These are phyloP conservation scores for Tapera naevia DNA, from an alignment of 2,797 vertebrate species.

Conservation along the genomic window DNA sequence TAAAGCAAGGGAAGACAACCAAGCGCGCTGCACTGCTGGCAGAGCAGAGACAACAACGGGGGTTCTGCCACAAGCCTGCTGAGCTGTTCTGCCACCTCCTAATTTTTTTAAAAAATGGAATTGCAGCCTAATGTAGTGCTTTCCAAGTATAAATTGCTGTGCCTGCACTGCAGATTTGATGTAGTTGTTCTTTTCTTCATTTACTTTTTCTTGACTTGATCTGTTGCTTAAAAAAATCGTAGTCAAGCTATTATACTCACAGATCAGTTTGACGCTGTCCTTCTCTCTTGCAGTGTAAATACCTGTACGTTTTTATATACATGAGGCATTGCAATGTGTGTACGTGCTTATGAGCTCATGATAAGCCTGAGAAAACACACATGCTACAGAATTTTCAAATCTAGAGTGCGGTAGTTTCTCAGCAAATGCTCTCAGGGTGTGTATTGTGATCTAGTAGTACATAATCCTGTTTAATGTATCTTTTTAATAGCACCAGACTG, in stretches of 20 bases:
- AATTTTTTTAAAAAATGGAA: neutral
- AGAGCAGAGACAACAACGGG: fast-evolving
- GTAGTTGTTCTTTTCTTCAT: neutral
- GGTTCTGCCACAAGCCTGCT: neutral
- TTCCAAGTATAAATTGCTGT: neutral
- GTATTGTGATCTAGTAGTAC: neutral
- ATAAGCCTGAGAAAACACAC: neutral
- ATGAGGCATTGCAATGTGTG: neutral
- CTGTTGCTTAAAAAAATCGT: neutral
- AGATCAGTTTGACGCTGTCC: neutral
- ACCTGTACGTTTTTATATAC: neutral
- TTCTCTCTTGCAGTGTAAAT: neutral
- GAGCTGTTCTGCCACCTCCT: neutral
- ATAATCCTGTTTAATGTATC: neutral
- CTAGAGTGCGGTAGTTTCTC: neutral
- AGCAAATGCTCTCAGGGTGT: neutral
- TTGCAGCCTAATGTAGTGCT: neutral
- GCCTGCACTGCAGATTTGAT: neutral
- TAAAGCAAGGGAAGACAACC: neutral
- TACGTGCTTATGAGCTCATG: neutral
- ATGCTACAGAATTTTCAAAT: neutral
- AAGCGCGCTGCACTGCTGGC: fast-evolving
- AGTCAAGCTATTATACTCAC: neutral
- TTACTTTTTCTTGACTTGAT: neutral
- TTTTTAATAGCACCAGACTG: neutral